phyloP scores from a whole-genome alignment of 92 coral and sea anemone genomes.

The Parazoanthus atlanticus region DNA sequence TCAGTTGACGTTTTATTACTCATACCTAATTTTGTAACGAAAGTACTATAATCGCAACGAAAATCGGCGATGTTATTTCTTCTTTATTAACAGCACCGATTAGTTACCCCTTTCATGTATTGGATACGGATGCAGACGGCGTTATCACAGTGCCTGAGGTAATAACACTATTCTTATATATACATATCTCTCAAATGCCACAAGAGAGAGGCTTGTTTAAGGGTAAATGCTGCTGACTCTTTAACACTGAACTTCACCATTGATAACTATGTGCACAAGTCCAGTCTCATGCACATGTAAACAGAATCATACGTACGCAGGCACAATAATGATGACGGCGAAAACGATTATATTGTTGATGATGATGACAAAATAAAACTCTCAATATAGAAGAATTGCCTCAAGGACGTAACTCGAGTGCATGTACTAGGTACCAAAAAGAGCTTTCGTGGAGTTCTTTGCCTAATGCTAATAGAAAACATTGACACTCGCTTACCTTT shows the following conservation, averaged over 20 bases:
- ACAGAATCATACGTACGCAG: no score
- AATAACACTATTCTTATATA: not conserved
- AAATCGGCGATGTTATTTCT: not conserved
- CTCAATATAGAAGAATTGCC: not conserved
- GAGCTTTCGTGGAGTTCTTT: not conserved
- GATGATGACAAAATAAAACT: not conserved
- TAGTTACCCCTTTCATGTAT: not conserved
- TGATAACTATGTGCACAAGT: no score
- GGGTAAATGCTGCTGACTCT: not conserved
- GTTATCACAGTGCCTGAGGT: slow-evolving; percentile 17
- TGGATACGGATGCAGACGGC: not conserved
- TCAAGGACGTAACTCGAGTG: not conserved
- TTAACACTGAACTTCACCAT: no score
- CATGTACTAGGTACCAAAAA: not conserved
- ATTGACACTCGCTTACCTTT: not conserved
- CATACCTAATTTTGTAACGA: not conserved
- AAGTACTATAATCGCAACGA: not conserved
- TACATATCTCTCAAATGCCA: not conserved
- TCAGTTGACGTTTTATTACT: no score
- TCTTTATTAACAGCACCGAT: not conserved
- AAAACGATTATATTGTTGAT: not conserved
- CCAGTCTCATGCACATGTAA: no score
- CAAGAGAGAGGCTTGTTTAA: not conserved
- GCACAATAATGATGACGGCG: not conserved
- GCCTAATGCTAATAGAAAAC: no score